Percentiles rank a stretch among this genome's conserved stretches.
phyloP scores from a whole-genome alignment of 2,888 invertebrate species.

The Xanthia icteritia region DNA sequence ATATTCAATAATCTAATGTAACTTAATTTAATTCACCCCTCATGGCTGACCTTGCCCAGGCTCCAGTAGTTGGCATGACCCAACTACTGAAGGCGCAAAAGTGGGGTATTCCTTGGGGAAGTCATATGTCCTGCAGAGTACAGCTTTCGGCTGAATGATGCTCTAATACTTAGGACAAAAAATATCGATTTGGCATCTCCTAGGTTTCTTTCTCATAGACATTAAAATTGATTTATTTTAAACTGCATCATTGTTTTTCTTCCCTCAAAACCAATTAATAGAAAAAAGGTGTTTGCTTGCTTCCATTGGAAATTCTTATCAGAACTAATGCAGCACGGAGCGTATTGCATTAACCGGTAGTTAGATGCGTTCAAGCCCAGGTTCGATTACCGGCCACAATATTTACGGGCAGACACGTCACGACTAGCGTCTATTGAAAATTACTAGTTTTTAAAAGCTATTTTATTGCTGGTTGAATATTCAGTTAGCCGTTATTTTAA shows the following conservation, averaged over 20 bases:
- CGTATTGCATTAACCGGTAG: slow-evolving; percentile 68
- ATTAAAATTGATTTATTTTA: background rate
- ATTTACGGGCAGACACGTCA: slow-evolving; percentile 80
- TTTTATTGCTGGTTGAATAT: slow-evolving; percentile 69
- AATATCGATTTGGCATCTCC: background rate
- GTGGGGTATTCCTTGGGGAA: background rate
- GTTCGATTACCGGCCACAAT: slow-evolving; percentile 78
- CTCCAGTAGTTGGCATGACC: no score
- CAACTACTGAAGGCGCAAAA: background rate
- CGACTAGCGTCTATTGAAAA: slow-evolving; percentile 76
- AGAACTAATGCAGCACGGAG: slow-evolving; percentile 64
- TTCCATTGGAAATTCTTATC: slow-evolving; percentile 61
- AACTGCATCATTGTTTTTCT: background rate
- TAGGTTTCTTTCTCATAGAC: background rate
- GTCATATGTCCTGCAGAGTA: background rate
- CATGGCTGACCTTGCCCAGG: background rate
- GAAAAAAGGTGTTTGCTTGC: slow-evolving; percentile 54
- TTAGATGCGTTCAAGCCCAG: slow-evolving; percentile 64
- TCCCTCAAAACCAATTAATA: slow-evolving; percentile 42
- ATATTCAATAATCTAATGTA: background rate
- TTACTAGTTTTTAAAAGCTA: slow-evolving; percentile 76
- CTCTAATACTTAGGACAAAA: background rate
- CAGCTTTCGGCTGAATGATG: no score
- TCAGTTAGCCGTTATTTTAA: slow-evolving; percentile 56
- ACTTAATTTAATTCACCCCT: background rate